A percentile compares a stretch with the other conserved stretches of the same genome.
Conservation (phyloP, 1,140 invertebrate genomes). For the Tachypleus tridentatus region DNA sequence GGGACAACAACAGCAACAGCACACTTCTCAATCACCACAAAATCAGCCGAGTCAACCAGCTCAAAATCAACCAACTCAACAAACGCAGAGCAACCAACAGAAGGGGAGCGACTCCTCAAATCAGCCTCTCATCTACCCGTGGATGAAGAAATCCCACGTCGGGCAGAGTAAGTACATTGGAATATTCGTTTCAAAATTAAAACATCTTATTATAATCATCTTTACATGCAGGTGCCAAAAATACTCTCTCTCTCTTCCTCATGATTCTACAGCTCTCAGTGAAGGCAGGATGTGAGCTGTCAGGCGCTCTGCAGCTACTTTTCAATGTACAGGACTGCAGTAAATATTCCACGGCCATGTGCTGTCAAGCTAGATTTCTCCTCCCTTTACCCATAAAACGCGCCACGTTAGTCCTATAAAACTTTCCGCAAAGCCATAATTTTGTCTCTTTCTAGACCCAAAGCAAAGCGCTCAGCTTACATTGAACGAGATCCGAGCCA, state of each 20-base stretch:
- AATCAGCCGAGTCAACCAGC: conserved; percentile 35
- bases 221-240: conserved; percentile 27
- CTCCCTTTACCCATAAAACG: conserved; percentile 21
- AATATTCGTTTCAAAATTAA: too few relatives aligned
- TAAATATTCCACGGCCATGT: conserved; percentile 13
- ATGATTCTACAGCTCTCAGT: too few relatives aligned
- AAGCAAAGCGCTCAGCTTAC: conserved; percentile 5
- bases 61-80: conserved; percentile 13
- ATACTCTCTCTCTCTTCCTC: too few relatives aligned
- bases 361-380: conserved; percentile 17
- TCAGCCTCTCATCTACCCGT: conserved; percentile 88
- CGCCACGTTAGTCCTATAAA: conserved; percentile 20
- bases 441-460: conserved; percentile 16
- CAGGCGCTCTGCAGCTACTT: conserved; percentile 4
- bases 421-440: conserved; percentile 21
- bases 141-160: conserved; percentile 98
- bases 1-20: conserved; percentile 14
- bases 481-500: not conserved
- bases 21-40: conserved; percentile 14
- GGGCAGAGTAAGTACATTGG: conserved; percentile 32
- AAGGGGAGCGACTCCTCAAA: conserved; percentile 33
- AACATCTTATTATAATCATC: too few relatives aligned
- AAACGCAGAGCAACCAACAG: not conserved
- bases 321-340: conserved; percentile 11
- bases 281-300: not conserved